These are phyloP conservation scores for Malaclemys terrapin DNA, from an alignment of 2,113 vertebrate species.

Conservation along the genomic window DNA sequence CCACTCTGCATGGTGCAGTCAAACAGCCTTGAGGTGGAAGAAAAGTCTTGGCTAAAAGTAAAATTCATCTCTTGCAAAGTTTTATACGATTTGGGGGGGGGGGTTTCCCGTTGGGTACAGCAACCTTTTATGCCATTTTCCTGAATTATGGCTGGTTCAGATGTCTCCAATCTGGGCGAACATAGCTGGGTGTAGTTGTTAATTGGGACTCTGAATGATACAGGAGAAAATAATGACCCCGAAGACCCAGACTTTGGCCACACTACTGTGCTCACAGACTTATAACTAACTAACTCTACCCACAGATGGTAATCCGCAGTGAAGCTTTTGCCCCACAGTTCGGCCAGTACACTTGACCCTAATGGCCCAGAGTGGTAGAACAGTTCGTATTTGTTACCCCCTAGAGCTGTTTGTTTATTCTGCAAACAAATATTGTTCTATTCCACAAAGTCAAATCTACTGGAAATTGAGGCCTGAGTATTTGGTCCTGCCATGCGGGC, in stretches of 20 bases:
- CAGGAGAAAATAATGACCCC: slow-evolving; percentile 31
- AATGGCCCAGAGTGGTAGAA: background rate
- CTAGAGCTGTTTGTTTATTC: background rate
- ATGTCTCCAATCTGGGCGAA: slow-evolving; percentile 40
- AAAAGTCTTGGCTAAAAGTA: slow-evolving; percentile 53
- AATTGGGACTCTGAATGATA: slow-evolving; percentile 47
- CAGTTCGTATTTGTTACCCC: background rate
- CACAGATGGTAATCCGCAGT: background rate
- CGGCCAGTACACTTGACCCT: background rate
- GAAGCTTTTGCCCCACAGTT: background rate
- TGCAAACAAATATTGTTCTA: accelerated
- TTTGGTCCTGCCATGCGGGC: too few species aligned
- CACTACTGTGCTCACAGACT: accelerated
- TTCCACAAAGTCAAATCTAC: background rate
- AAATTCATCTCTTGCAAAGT: slow-evolving; percentile 51
- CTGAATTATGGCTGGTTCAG: slow-evolving; percentile 59
- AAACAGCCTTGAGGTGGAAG: slow-evolving; percentile 40
- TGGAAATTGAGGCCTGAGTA: too few species aligned
- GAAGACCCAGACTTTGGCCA: slow-evolving; percentile 34
- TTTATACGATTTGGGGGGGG: background rate
- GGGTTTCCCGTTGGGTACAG: background rate
- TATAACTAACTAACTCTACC: slow-evolving; percentile 19
- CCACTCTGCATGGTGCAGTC: background rate
- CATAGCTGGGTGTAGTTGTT: slow-evolving; percentile 9
- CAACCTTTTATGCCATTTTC: slow-evolving; percentile 25